A percentile compares a stretch with the other conserved stretches of the same genome.
Conservation (phyloP, 2,888 invertebrate genomes). For the Nemotelus nigrinus region DNA sequence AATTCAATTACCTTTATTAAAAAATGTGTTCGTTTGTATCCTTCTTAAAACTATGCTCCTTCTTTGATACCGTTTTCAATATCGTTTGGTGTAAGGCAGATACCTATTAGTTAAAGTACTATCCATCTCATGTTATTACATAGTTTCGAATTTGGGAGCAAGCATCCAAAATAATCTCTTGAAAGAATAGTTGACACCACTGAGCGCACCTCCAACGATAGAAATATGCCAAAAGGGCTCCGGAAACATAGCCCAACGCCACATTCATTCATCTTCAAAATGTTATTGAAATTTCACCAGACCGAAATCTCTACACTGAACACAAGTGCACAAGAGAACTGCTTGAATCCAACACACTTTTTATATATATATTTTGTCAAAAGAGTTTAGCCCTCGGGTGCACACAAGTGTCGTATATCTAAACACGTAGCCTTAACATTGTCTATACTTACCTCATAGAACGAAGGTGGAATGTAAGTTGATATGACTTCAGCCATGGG, state of each 20-base stretch:
- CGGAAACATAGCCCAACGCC: neutral
- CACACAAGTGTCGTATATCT: neutral
- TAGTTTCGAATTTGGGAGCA: no score
- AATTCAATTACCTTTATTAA: no score
- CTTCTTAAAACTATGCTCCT: no score
- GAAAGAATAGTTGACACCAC: no score
- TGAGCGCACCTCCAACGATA: no score
- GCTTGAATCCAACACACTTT: neutral
- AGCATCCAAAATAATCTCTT: no score
- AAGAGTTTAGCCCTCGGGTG: neutral
- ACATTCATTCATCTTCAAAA: neutral
- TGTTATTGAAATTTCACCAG: slow-evolving; percentile 6
- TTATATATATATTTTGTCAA: neutral
- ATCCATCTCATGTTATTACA: no score
- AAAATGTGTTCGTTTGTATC: no score
- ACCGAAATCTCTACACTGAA: neutral
- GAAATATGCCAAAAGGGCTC: no score
- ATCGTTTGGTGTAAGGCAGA: no score
- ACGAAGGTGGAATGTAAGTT: slow-evolving; percentile 91
- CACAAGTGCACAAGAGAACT: slow-evolving; percentile 4
- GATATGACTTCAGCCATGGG: slow-evolving; percentile 97
- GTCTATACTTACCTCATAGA: slow-evolving; percentile 78
- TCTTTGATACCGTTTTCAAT: no score
- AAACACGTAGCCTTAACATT: neutral
- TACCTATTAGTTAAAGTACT: no score